Percentiles rank a stretch among this genome's conserved stretches.
These are phyloP conservation scores for Todus mexicanus DNA, from an alignment of 2,797 vertebrate species.

Conservation along the genomic window DNA sequence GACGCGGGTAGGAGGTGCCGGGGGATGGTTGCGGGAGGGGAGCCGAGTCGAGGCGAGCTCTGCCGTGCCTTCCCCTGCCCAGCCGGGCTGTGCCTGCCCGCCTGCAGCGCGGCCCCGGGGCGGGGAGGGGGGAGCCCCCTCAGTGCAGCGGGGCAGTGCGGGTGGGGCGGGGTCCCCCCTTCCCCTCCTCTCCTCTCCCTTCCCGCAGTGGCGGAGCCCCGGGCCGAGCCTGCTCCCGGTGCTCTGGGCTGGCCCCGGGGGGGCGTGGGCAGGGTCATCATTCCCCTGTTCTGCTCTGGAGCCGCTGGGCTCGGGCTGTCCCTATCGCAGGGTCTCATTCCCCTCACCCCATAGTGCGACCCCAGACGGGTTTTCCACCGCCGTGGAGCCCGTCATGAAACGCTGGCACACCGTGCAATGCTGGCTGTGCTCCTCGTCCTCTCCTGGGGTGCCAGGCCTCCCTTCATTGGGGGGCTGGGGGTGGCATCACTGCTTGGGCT, in stretches of 20 bases:
- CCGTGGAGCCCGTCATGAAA: rapidly evolving
- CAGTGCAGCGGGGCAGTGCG: background rate
- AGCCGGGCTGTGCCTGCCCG: background rate
- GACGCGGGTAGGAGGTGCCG: background rate
- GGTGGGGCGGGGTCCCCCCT: rapidly evolving
- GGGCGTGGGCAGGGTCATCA: rapidly evolving
- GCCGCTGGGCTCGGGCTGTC: too few relatives aligned
- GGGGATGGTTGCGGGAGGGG: background rate
- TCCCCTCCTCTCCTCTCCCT: background rate
- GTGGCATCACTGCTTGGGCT: background rate
- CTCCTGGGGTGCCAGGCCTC: background rate
- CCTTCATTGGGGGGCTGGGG: rapidly evolving
- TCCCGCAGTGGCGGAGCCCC: background rate
- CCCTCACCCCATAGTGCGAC: rapidly evolving
- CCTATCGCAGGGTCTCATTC: background rate
- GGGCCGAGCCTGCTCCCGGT: rapidly evolving
- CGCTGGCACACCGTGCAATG: rapidly evolving
- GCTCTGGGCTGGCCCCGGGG: background rate
- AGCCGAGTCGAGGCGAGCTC: too few relatives aligned
- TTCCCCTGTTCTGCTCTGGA: background rate
- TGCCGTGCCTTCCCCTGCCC: rapidly evolving
- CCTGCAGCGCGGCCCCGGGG: too few relatives aligned
- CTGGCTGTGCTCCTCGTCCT: rapidly evolving
- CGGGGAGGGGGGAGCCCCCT: rapidly evolving
- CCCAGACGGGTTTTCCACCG: rapidly evolving